phyloP scores from a whole-genome alignment of 1,140 invertebrate genomes.

The Bombus haemorrhoidalis region DNA sequence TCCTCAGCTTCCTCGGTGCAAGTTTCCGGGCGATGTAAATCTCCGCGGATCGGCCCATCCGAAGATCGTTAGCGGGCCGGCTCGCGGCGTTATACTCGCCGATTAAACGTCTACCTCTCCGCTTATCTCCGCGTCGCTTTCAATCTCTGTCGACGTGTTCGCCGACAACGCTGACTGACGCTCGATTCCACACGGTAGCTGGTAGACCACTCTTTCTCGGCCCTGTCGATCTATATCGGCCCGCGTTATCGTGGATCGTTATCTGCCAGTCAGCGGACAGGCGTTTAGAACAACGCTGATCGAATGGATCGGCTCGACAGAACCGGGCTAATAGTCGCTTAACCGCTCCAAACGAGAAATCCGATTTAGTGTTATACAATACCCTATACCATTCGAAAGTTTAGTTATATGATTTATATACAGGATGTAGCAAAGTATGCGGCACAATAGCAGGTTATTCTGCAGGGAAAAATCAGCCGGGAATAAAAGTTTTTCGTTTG shows the following conservation, averaged over 20 bases:
- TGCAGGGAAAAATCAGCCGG: too few relatives aligned
- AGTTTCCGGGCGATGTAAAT: constrained; percentile 13
- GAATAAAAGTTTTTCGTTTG: too few relatives aligned
- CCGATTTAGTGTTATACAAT: not conserved
- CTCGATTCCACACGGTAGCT: constrained; percentile 57
- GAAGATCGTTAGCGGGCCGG: constrained; percentile 27
- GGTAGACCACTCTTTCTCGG: constrained; percentile 56
- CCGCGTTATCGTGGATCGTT: constrained; percentile 57
- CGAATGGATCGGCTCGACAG: constrained; percentile 22
- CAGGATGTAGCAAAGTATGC: too few relatives aligned
- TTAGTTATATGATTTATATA: too few relatives aligned
- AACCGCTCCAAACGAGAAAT: constrained; percentile 19
- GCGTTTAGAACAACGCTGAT: constrained; percentile 47
- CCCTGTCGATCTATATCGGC: constrained; percentile 58
- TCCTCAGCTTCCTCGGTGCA: not conserved
- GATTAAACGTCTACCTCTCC: constrained; percentile 52
- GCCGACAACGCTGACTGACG: constrained; percentile 52
- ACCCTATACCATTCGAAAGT: too few relatives aligned
- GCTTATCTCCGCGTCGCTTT: constrained; percentile 57
- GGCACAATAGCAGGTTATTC: too few relatives aligned
- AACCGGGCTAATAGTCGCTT: constrained; percentile 45
- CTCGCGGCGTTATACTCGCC: constrained; percentile 42
- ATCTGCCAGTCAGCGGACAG: constrained; percentile 41
- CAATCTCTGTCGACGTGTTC: constrained; percentile 57
- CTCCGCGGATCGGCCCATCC: constrained; percentile 5